Base-by-base conservation (phyloP, 2,113 vertebrate species). In the Lepus europaeus region DNA sequence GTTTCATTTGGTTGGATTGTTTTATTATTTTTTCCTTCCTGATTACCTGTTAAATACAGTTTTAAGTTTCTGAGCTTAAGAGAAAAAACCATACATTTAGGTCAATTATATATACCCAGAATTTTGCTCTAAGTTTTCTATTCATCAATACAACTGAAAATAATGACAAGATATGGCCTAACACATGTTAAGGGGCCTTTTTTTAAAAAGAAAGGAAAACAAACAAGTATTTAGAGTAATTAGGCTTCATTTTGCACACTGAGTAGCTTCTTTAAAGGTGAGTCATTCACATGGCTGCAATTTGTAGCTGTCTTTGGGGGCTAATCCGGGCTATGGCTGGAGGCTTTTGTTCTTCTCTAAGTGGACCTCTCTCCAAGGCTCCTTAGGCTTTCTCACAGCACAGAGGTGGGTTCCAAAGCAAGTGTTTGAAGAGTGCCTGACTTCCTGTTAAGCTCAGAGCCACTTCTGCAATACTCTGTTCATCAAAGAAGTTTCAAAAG, bases 41-140 rank as follows among this genome's bases (percentile, higher is more conserved):
- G 29, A 96, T 90, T 82, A 64, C 29, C 66, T 53, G 49, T 91
- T 72, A 66, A 86, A 88, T 96, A 97, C 66, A 97, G 96, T 90
- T 72, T 97, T 97, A 89, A 97, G 95, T 96, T 97, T 83, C 45
- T 81, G 73, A 92, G 49, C 56, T 97, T 96, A 98, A 56, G 19
- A 33, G 29, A 25, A 90, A 97, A 89, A 95, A 33, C 70, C 95
- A 84, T 94, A 97, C 96, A 95, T 76, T 96, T 90, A 68, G 70
- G 61, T 64, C 45, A 96, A 59, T 95, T 78, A 20, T 70, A 91
- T 86, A 96, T 76, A 36, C 68, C 80, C 96, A 96, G 49, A 6
- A 97, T 83, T 96, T 97, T 79, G 91, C 16, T 89, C 79, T 96
- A 97, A 97, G 85, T 61, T 69, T 82, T 17, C 56, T 59, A 33